Conservation (phyloP, 2,113 vertebrate species). For the Trogon melanurus region DNA sequence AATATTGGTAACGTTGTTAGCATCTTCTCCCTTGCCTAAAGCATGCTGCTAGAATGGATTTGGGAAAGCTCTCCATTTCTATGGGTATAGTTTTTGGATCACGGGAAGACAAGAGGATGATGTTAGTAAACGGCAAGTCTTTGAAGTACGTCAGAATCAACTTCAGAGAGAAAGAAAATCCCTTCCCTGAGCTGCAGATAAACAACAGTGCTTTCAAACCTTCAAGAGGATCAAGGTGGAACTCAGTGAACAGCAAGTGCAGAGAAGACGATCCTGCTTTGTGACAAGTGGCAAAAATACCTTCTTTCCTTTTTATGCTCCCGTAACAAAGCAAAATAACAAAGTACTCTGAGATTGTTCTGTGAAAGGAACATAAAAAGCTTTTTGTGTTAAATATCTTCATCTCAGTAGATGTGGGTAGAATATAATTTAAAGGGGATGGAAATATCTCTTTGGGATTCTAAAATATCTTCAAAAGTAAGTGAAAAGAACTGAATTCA, state of each 20-base stretch:
- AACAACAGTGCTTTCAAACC: conserved; percentile 52
- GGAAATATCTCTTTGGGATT: neutral
- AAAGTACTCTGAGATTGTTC: neutral
- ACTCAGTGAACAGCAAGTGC: neutral
- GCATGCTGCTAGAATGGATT: neutral
- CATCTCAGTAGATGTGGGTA: neutral
- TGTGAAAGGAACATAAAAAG: neutral
- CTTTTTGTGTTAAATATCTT: conserved; percentile 13
- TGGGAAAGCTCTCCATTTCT: neutral
- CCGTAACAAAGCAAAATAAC: conserved; percentile 7
- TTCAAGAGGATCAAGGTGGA: conserved; percentile 60
- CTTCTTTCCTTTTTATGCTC: conserved; percentile 10
- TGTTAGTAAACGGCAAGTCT: conserved; percentile 1
- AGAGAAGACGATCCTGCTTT: conserved; percentile 36
- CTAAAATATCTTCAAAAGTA: neutral
- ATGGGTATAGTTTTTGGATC: neutral
- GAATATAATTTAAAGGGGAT: neutral
- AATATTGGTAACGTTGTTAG: neutral
- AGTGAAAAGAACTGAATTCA: neutral
- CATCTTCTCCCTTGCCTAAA: neutral
- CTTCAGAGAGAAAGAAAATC: conserved; percentile 61
- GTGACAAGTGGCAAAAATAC: conserved; percentile 14
- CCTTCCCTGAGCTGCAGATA: conserved; percentile 39
- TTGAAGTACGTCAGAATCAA: conserved; percentile 25
- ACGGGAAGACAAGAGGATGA: conserved; percentile 14